Percentiles rank a stretch among this genome's conserved stretches.
These are phyloP conservation scores for Melanotaenia nigrans DNA, from an alignment of 2,797 vertebrate genomes.

Conservation along the genomic window DNA sequence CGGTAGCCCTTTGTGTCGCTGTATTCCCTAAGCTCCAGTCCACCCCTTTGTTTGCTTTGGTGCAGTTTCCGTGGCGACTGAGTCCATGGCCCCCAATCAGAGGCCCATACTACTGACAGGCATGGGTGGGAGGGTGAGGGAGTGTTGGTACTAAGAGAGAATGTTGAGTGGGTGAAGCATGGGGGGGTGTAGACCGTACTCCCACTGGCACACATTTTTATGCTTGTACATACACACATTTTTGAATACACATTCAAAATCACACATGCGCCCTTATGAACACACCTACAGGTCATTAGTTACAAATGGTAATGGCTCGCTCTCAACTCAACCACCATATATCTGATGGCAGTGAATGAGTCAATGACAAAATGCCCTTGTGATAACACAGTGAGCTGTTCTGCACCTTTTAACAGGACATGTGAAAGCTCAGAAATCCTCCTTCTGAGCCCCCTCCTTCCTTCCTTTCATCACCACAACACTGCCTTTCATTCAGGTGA, in stretches of 20 bases:
- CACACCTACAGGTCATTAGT: slow-evolving; percentile 67
- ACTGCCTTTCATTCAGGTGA: slow-evolving; percentile 52
- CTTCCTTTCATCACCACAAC: slow-evolving; percentile 33
- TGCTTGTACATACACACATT: slow-evolving; percentile 37
- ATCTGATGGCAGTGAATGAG: slow-evolving; percentile 58
- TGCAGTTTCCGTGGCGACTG: slow-evolving; percentile 83
- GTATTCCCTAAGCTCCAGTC: slow-evolving; percentile 78
- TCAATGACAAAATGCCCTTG: slow-evolving; percentile 75
- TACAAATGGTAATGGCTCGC: slow-evolving; percentile 70
- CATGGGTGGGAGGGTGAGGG: slow-evolving; percentile 35
- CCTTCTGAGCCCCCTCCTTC: slow-evolving; percentile 20
- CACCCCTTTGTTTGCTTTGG: slow-evolving; percentile 86
- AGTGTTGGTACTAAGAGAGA: slow-evolving; percentile 27
- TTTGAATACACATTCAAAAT: slow-evolving; percentile 26
- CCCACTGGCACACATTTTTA: slow-evolving; percentile 38
- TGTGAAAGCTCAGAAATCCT: slow-evolving; percentile 49
- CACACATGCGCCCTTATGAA: slow-evolving; percentile 14
- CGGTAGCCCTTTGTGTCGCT: slow-evolving; percentile 80
- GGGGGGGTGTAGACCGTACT: slow-evolving; percentile 6
- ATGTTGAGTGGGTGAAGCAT: slow-evolving; percentile 21
- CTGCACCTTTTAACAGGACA: slow-evolving; percentile 36
- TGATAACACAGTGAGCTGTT: slow-evolving; percentile 63
- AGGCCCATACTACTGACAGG: slow-evolving; percentile 77
- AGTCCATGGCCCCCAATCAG: slow-evolving; percentile 80
- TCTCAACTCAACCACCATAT: slow-evolving; percentile 60